A percentile compares a stretch with the other conserved stretches of the same genome.
phyloP scores from a whole-genome alignment of 2,113 vertebrate genomes.

The Pholis gunnellus region DNA sequence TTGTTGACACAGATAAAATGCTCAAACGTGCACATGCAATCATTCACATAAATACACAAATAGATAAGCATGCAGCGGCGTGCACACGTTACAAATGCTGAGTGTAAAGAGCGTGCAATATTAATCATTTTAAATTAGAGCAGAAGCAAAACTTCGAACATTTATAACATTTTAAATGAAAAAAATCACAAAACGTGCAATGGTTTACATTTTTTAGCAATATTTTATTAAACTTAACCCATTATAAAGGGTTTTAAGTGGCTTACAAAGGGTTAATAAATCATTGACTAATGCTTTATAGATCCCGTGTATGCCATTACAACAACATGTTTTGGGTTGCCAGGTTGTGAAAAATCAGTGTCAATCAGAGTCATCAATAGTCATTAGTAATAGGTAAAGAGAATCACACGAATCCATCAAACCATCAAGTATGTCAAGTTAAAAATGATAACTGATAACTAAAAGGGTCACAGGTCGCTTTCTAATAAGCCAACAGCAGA shows the following conservation, averaged over 20 bases:
- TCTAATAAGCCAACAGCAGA: background rate
- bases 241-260: background rate
- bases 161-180: background rate
- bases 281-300: background rate
- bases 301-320: background rate
- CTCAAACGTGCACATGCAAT: conserved; percentile 13
- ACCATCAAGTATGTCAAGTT: background rate
- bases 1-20: conserved; percentile 62
- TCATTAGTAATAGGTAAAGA: background rate
- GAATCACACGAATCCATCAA: background rate
- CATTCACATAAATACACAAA: conserved; percentile 29
- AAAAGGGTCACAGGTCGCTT: background rate
- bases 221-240: too few relatives aligned
- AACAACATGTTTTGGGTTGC: background rate
- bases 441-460: background rate
- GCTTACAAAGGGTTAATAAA: background rate
- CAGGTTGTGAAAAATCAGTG: background rate
- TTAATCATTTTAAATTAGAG: background rate
- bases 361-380: background rate
- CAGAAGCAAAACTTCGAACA: background rate
- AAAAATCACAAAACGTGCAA: background rate
- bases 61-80: conserved; percentile 8
- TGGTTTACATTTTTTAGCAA: background rate
- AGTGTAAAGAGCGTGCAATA: conserved; percentile 5
- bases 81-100: conserved; percentile 4